A percentile compares a stretch with the other conserved stretches of the same genome.
Evolutionary conservation across 1,140 invertebrate species (phyloP).

Genomic region (Dermatophagoides farinae): DNA sequence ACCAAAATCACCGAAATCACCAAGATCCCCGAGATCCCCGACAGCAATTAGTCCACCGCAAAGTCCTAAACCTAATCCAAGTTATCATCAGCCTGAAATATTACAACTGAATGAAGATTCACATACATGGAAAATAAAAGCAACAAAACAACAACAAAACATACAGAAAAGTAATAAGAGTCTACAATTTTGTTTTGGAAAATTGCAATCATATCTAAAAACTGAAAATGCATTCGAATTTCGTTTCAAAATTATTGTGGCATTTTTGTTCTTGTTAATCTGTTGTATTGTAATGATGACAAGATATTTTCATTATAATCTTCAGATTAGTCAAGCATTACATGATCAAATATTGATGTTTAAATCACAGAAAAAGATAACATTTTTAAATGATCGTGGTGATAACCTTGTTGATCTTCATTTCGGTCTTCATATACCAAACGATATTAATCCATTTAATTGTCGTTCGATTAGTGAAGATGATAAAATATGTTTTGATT

Average conservation of each 20-base stretch:
- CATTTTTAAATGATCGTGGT: constrained; percentile 16
- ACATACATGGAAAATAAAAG: constrained; percentile 7
- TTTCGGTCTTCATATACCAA: constrained; percentile 17
- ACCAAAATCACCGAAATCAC: no score
- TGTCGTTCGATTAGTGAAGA: constrained; percentile 10
- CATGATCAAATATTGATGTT: constrained; percentile 14
- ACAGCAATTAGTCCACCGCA: no score
- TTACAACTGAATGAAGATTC: constrained; percentile 10
- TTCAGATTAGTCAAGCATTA: constrained; percentile 10
- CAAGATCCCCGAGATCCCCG: no score
- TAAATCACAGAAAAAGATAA: constrained; percentile 13
- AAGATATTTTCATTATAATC: background rate
- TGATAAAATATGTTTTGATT: constrained; percentile 17
- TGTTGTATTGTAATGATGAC: constrained; percentile 1
- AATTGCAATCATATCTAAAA: constrained; percentile 14
- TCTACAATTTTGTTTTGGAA: background rate
- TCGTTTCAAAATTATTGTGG: constrained; percentile 16
- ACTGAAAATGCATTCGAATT: constrained; percentile 19
- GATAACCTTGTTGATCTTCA: constrained; percentile 14
- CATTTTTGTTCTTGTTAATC: constrained; percentile 7
- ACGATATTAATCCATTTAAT: constrained; percentile 17
- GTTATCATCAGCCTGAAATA: background rate
- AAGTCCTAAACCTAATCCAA: no score
- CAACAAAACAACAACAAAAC: background rate
- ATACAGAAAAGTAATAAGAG: background rate